Conservation (phyloP, 2,113 vertebrate species). For the Furnarius figulus region DNA sequence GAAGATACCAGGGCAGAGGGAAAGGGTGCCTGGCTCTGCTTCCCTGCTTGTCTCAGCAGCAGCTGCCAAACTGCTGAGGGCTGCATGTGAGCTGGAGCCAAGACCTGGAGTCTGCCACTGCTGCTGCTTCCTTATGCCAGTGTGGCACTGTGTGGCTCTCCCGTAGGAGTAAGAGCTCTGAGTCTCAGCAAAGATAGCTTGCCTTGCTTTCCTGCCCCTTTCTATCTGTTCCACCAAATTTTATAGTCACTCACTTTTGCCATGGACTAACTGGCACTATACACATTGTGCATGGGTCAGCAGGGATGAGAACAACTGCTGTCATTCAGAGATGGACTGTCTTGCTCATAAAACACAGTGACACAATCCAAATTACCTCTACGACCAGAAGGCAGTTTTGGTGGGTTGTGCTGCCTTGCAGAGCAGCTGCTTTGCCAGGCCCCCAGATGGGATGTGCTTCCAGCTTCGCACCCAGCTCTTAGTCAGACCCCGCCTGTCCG, state of each 20-base stretch:
- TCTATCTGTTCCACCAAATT: neutral
- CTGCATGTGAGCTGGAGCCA: neutral
- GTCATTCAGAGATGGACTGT: neutral
- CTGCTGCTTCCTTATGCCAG: accelerated
- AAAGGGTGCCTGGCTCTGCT: neutral
- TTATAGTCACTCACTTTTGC: neutral
- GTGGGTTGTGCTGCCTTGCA: neutral
- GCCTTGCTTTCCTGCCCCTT: neutral
- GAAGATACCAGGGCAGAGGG: accelerated
- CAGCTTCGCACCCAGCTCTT: neutral
- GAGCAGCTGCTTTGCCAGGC: neutral
- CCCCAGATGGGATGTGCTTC: neutral
- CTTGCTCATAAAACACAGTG: accelerated
- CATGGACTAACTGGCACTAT: neutral
- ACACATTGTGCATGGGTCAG: neutral
- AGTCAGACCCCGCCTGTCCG: neutral
- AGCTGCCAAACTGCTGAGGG: neutral
- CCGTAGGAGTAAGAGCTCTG: neutral
- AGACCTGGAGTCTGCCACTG: neutral
- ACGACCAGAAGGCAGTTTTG: neutral
- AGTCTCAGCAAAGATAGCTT: neutral
- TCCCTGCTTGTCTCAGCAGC: neutral
- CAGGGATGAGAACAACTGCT: neutral
- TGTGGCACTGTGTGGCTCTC: too few species aligned
- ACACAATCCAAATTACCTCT: accelerated